phyloP scores from a whole-genome alignment of 2,113 vertebrate genomes.

The Falcunculus frontatus region DNA sequence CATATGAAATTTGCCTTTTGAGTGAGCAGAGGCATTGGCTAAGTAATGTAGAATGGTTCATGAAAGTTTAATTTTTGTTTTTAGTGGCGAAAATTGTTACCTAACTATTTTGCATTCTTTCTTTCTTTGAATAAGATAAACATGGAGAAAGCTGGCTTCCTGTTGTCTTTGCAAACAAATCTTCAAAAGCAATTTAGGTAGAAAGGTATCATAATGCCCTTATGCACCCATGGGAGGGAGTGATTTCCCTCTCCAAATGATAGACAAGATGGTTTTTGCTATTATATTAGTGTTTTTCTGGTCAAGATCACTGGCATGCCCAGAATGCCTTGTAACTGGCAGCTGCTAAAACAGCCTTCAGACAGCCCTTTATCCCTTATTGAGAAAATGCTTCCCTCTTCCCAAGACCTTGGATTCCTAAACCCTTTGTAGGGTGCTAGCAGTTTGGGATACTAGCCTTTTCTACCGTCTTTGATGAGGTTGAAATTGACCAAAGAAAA shows the following conservation, averaged over 20 bases:
- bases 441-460: not conserved
- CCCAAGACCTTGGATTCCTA: not conserved
- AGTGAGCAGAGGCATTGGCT: not conserved
- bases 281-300: not conserved
- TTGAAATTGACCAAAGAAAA: not conserved
- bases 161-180: conserved; percentile 5
- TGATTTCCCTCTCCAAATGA: not conserved
- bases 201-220: not conserved
- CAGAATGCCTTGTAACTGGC: not conserved
- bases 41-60: not conserved
- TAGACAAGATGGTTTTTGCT: not conserved
- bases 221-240: not conserved
- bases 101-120: not conserved
- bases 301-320: not conserved
- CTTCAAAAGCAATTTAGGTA: not conserved
- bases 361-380: not conserved
- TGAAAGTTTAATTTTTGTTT: not conserved
- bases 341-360: not conserved
- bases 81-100: not conserved
- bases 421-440: not conserved
- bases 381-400: not conserved
- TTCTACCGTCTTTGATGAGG: not conserved
- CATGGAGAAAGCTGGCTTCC: not conserved
- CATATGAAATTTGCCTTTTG: not conserved
- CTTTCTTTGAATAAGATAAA: not conserved